Conservation (phyloP, 2,888 invertebrate genomes). For the Scrobipalpa atriplicella region DNA sequence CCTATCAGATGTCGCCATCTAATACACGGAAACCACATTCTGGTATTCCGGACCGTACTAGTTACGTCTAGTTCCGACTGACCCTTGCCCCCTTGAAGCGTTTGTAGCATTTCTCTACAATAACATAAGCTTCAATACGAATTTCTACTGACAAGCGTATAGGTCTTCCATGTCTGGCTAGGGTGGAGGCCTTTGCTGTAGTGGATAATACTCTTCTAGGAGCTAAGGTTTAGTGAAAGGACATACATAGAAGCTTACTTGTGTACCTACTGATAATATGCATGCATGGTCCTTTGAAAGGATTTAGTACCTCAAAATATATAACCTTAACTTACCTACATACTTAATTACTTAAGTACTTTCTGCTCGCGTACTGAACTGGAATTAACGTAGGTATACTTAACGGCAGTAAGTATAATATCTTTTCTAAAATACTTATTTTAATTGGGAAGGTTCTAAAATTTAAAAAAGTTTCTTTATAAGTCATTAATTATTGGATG, state of each 20-base stretch:
- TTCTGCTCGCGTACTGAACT: too few species aligned
- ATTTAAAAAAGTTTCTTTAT: too few species aligned
- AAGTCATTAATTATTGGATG: too few species aligned
- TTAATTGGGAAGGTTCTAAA: too few species aligned
- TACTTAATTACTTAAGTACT: too few species aligned
- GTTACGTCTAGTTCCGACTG: conserved; percentile 60
- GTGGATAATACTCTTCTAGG: background rate
- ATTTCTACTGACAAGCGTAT: background rate
- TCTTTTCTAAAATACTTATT: too few species aligned
- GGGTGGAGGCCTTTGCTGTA: background rate
- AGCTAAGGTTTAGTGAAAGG: background rate
- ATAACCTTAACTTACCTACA: too few species aligned
- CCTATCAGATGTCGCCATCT: conserved; percentile 69
- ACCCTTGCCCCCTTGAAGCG: conserved; percentile 1
- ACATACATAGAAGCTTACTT: background rate
- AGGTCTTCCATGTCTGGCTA: conserved; percentile 9
- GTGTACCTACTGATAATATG: background rate
- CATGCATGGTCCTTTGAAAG: too few species aligned
- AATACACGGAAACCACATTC: conserved; percentile 71
- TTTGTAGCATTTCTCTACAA: background rate
- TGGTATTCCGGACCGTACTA: conserved; percentile 67
- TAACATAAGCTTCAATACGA: background rate
- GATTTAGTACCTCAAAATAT: too few species aligned
- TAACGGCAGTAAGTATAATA: too few species aligned
- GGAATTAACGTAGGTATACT: too few species aligned